Base-by-base conservation (phyloP, 2,888 invertebrate genomes). In the Eustalomyia histrio region DNA sequence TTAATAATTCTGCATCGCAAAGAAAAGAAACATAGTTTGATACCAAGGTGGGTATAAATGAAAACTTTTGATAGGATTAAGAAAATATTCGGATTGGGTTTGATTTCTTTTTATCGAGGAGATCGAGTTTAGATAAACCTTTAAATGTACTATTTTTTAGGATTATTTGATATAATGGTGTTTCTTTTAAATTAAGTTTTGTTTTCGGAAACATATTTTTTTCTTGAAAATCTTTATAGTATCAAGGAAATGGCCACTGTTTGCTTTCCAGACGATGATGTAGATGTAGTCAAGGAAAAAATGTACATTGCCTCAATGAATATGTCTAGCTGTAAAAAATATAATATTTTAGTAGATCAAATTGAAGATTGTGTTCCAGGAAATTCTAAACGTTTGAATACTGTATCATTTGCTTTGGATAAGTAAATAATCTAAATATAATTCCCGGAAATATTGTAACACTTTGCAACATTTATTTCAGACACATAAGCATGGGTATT, bases 401-500 rank as follows among this genome's bases (percentile, higher is more conserved):
- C 88, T 1, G 83, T 89, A 12, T 88, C 88, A 0, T 89, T 89
- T 83, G 84, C 86, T 0, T 47, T 88, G 0, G 85, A 86, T 43
- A 86, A 84, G 88, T 89, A 29, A 83, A 86, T 83, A 6, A 1
- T 6, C 3, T 29, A 6, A 6, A 3, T 29, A 6, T 29, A 29
- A 29, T 29, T 29, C 7, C 29, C 29, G 7, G 1, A 29, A 29
- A 29, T 29, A 29, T 29, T 6, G 29, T 29, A 29, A 29, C 7
- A 7, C 7, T 6, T 29, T 29, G 16, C 17, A 2, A n/a, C 8
- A 12, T 35, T 16, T 52, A 5, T 21, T 47, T 21, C 17, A 88
- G 88, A 57, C 83, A 85, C 52, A 95, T 95, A 90, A 95, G 95
- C 87, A 95, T 96, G 87, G 96, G 95, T 8, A 90, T 96, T 35